Evolutionary conservation across 2,888 invertebrate genomes (phyloP).

Genomic region (Eurytoma adleriae): DNA sequence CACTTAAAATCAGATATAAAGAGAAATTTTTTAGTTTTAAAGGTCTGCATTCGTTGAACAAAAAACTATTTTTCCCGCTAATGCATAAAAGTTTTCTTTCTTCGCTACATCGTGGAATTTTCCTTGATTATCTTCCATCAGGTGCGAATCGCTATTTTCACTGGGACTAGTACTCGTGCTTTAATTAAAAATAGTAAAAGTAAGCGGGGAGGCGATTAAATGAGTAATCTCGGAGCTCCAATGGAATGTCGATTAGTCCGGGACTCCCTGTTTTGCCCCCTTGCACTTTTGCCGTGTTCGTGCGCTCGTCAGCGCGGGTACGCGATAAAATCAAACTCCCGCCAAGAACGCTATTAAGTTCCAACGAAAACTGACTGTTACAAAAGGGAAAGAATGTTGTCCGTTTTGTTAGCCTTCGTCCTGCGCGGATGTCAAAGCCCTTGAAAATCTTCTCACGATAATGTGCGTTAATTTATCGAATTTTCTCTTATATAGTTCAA

Average conservation of each 20-base stretch:
- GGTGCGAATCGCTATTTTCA: background rate
- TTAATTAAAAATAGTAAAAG: background rate
- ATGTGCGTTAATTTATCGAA: too few relatives aligned
- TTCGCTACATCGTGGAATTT: background rate
- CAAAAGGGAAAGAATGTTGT: background rate
- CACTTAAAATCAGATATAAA: too few relatives aligned
- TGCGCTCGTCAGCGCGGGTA: background rate
- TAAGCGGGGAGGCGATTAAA: background rate
- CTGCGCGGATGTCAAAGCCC: background rate
- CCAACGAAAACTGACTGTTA: background rate
- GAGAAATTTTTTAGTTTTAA: background rate
- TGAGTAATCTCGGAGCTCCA: slow-evolving; percentile 13
- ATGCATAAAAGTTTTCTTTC: background rate
- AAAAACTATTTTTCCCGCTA: background rate
- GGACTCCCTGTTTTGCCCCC: background rate
- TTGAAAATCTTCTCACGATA: slow-evolving; percentile 1
- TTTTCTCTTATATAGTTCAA: too few relatives aligned
- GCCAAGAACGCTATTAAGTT: slow-evolving; percentile 26
- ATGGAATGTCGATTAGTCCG: slow-evolving; percentile 36
- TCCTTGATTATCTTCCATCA: background rate
- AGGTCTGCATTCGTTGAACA: background rate
- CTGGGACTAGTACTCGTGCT: background rate
- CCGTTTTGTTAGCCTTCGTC: background rate
- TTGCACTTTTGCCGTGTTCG: background rate
- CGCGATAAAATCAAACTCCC: slow-evolving; percentile 33